Conservation (phyloP, 2,113 vertebrate species). For the Epinephelus moara region DNA sequence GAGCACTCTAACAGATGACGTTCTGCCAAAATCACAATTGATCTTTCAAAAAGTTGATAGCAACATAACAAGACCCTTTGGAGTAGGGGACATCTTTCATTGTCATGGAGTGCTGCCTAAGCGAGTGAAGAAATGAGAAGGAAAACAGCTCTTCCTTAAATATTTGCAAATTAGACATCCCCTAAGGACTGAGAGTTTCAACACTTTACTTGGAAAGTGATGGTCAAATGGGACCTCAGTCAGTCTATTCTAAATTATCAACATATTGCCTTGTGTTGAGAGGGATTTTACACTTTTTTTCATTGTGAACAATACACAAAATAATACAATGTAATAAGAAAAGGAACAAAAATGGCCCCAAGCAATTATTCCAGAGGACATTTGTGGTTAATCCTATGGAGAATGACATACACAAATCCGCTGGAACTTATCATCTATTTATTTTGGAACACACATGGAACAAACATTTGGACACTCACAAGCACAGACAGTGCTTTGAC, state of each 20-base stretch:
- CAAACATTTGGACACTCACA: background rate
- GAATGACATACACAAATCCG: background rate
- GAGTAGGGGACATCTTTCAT: constrained; percentile 10
- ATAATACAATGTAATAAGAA: background rate
- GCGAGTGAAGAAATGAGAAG: constrained; percentile 10
- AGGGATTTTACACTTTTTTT: background rate
- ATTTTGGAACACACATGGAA: background rate
- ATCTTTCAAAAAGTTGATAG: constrained; percentile 35
- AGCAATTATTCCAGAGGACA: constrained; percentile 4
- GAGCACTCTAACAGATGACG: background rate
- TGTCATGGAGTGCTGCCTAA: background rate
- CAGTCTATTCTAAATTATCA: background rate
- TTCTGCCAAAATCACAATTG: constrained; percentile 17
- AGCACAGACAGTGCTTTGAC: background rate
- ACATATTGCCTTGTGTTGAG: background rate
- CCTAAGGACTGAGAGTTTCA: background rate
- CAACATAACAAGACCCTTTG: constrained; percentile 20
- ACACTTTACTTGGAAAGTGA: constrained; percentile 3
- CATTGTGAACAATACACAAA: background rate
- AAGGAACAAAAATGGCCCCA: background rate
- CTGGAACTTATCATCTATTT: background rate
- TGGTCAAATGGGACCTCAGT: background rate
- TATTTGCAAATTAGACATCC: constrained; percentile 28
- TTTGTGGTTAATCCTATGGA: background rate
- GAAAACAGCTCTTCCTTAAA: background rate